These are phyloP conservation scores for Tarsius wallacei DNA, from an alignment of 2,797 vertebrate genomes.

Conservation along the genomic window DNA sequence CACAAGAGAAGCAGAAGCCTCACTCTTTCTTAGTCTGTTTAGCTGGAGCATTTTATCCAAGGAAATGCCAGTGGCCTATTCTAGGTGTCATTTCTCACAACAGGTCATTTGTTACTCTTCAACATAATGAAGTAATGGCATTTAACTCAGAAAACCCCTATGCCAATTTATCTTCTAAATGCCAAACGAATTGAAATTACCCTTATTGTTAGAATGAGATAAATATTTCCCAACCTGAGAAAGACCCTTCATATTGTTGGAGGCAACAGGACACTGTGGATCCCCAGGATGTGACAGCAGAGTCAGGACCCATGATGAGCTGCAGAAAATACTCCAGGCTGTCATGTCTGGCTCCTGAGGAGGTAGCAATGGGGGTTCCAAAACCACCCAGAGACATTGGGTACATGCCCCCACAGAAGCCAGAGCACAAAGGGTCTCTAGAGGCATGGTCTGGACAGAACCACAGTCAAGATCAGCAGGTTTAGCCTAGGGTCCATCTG, in stretches of 20 bases:
- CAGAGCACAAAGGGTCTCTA: accelerated
- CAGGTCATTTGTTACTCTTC: background rate
- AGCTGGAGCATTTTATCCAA: background rate
- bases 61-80: background rate
- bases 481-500: accelerated
- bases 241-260: accelerated
- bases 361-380: background rate
- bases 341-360: background rate
- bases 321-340: background rate
- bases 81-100: background rate
- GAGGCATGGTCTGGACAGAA: accelerated
- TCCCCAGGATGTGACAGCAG: background rate
- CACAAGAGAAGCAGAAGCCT: accelerated
- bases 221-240: background rate
- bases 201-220: constrained; percentile 29
- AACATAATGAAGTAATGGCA: background rate
- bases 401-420: background rate
- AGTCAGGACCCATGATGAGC: background rate
- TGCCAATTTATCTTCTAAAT: background rate
- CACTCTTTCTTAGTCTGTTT: background rate
- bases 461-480: background rate
- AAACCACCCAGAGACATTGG: background rate
- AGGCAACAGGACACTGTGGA: background rate
- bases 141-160: constrained; percentile 14
- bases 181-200: background rate